Evolutionary conservation across 2,113 vertebrate species (phyloP).

Genomic region (Elanus axillaris): DNA sequence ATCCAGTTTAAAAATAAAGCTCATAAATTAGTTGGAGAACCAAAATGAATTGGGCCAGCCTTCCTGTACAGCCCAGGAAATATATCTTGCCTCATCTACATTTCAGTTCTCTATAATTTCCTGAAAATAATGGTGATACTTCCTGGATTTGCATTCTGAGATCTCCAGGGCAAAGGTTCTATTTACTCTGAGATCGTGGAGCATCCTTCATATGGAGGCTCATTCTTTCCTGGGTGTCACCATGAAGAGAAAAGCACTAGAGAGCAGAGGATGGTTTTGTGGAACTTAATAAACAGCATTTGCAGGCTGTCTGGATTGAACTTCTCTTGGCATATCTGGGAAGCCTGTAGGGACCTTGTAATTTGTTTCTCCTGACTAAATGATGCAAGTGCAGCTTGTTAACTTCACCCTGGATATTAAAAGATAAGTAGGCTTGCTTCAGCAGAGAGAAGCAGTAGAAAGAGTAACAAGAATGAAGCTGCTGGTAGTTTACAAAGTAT

Average conservation of each 20-base stretch:
- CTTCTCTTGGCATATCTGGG: background rate
- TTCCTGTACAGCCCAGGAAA: rapidly evolving
- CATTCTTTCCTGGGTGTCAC: background rate
- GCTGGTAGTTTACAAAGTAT: background rate
- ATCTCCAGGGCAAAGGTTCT: background rate
- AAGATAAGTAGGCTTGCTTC: background rate
- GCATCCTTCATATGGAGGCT: rapidly evolving
- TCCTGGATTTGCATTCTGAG: background rate
- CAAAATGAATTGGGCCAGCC: rapidly evolving
- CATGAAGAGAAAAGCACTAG: background rate
- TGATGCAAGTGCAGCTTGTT: background rate
- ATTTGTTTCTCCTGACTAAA: background rate
- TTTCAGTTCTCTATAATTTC: background rate
- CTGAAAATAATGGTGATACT: background rate
- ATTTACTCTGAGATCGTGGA: background rate
- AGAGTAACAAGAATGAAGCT: background rate
- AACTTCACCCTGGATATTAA: background rate
- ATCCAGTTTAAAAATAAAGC: background rate
- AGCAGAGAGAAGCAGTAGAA: background rate
- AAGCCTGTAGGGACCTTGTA: background rate
- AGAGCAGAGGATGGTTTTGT: background rate
- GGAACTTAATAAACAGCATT: background rate
- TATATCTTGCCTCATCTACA: background rate
- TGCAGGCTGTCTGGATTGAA: background rate
- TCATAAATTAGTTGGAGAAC: background rate